These are phyloP conservation scores for Mustelus asterias DNA, from an alignment of 2,113 vertebrate species.

Conservation along the genomic window DNA sequence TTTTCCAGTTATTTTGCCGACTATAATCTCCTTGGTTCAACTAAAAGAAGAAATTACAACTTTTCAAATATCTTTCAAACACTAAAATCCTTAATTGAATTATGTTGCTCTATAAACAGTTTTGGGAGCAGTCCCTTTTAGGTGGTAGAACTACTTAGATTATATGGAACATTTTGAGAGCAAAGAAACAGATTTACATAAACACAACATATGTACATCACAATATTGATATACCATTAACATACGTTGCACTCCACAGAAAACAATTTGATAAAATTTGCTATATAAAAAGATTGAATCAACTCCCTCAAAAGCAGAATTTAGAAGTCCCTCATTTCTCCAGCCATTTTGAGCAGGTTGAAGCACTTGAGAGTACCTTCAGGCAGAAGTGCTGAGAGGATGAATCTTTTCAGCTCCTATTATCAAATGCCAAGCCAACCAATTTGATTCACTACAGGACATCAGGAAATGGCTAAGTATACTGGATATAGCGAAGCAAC, in stretches of 20 bases:
- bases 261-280: background rate
- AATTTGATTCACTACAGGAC: no score
- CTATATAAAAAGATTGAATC: background rate
- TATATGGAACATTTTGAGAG: background rate
- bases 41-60: background rate
- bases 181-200: background rate
- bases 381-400: no score
- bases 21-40: conserved; percentile 5
- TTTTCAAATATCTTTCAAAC: background rate
- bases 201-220: background rate
- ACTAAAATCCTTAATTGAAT: background rate
- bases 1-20: conserved; percentile 24
- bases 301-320: background rate
- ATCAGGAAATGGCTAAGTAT: no score
- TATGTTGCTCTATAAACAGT: background rate
- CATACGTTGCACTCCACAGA: background rate
- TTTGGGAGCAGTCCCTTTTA: background rate
- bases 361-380: no score
- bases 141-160: background rate
- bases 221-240: background rate
- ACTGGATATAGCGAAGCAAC: no score
- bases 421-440: no score
- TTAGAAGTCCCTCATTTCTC: background rate
- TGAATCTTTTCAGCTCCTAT: no score
- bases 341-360: no score